These are phyloP conservation scores for Trachymyrmex cornetzi DNA, from an alignment of 1,140 invertebrate species.

Conservation along the genomic window DNA sequence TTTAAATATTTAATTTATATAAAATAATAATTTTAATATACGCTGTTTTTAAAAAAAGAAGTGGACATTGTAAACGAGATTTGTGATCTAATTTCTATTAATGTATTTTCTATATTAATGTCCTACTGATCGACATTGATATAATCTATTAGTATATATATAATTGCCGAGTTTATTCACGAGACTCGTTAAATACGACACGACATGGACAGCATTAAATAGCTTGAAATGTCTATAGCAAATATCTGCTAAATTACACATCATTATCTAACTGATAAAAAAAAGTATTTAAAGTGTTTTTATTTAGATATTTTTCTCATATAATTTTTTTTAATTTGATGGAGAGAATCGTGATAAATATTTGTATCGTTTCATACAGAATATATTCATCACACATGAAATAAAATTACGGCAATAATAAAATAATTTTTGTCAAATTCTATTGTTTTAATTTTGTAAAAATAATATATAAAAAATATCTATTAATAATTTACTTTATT, in stretches of 20 bases:
- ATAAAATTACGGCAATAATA: not conserved
- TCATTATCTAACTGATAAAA: not conserved
- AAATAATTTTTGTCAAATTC: not conserved
- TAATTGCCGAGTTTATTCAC: conserved; percentile 32
- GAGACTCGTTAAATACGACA: not conserved
- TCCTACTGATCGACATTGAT: not conserved
- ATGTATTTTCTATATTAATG: not conserved
- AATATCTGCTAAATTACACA: conserved; percentile 28
- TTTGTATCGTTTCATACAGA: not conserved
- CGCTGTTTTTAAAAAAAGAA: not conserved
- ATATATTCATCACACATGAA: not conserved
- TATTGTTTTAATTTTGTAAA: not conserved
- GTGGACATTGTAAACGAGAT: not conserved
- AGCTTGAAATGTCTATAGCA: not conserved
- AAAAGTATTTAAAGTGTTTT: not conserved
- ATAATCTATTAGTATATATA: not conserved
- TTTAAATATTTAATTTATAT: conserved; percentile 5
- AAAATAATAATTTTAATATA: not conserved
- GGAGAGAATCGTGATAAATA: not conserved
- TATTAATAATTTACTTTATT: not conserved
- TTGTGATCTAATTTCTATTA: not conserved
- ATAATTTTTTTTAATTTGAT: not conserved
- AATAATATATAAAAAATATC: not conserved
- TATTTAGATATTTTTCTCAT: not conserved
- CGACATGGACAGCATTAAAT: not conserved